Conservation (phyloP, 2,113 vertebrate genomes). For the Chitala chitala region DNA sequence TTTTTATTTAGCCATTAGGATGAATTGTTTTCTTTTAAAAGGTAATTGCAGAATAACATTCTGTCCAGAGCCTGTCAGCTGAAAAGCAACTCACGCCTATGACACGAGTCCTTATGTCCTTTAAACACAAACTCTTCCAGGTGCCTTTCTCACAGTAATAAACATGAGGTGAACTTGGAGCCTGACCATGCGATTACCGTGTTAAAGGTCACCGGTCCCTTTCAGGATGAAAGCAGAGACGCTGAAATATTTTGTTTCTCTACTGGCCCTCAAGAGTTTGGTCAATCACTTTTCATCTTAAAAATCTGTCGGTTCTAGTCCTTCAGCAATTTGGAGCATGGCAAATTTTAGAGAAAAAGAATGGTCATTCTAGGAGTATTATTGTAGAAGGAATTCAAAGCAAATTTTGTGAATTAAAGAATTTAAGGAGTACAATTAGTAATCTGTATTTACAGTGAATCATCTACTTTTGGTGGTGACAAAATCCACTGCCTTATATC, state of each 20-base stretch:
- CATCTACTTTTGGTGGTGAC: too few species aligned
- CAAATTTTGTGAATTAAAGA: too few species aligned
- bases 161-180: conserved; percentile 2
- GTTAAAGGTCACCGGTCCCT: conserved; percentile 11
- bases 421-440: background rate
- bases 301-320: too few species aligned
- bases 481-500: too few species aligned
- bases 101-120: background rate
- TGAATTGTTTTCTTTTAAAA: background rate
- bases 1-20: background rate
- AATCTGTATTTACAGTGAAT: too few species aligned
- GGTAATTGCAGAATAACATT: background rate
- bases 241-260: background rate
- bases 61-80: background rate
- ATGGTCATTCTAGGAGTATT: too few species aligned
- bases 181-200: conserved; percentile 1
- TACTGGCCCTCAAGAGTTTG: background rate
- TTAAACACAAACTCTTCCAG: conserved; percentile 2
- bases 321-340: too few species aligned
- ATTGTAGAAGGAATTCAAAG: too few species aligned
- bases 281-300: too few species aligned
- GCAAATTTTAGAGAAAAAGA: too few species aligned
- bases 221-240: conserved; percentile 5
- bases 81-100: background rate
- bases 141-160: background rate